Evolutionary conservation across 2,113 vertebrate species (phyloP).

Genomic region (Marmota flaviventris): DNA sequence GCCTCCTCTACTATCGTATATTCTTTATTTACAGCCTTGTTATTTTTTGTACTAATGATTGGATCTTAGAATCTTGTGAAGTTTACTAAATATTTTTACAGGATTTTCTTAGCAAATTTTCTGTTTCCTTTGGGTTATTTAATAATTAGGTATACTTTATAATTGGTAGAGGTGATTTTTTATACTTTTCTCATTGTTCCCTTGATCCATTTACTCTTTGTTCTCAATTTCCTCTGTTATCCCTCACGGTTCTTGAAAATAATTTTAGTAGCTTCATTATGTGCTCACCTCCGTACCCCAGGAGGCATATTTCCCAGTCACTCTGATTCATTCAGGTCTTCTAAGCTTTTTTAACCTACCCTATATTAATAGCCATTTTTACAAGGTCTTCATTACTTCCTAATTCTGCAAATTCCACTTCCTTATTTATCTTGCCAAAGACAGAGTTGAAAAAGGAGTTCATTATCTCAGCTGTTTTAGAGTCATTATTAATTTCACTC

Average conservation of each 20-base stretch:
- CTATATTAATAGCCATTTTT: constrained; percentile 80
- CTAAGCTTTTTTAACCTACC: constrained; percentile 57
- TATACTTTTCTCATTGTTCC: constrained; percentile 12
- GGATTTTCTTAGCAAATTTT: not conserved
- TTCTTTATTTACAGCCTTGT: not conserved
- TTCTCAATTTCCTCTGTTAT: not conserved
- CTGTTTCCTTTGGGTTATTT: constrained; percentile 35
- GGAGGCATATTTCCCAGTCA: constrained; percentile 46
- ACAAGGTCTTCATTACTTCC: constrained; percentile 83
- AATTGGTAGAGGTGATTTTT: constrained; percentile 21
- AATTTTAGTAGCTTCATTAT: constrained; percentile 70
- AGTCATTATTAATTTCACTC: constrained; percentile 80
- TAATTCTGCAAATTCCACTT: constrained; percentile 83
- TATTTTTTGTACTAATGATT: not conserved
- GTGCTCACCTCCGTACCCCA: constrained; percentile 42
- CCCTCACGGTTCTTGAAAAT: constrained; percentile 33
- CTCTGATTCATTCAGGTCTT: constrained; percentile 74
- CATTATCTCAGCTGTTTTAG: constrained; percentile 85
- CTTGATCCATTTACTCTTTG: not conserved
- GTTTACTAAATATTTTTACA: constrained; percentile 11
- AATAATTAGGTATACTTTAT: constrained; percentile 16
- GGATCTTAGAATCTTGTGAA: not conserved
- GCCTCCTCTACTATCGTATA: not conserved
- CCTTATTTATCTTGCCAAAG: constrained; percentile 84
- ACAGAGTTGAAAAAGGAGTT: constrained; percentile 82